These are phyloP conservation scores for Trinorchestia longiramus DNA, from an alignment of 1,140 invertebrate genomes.

Conservation along the genomic window DNA sequence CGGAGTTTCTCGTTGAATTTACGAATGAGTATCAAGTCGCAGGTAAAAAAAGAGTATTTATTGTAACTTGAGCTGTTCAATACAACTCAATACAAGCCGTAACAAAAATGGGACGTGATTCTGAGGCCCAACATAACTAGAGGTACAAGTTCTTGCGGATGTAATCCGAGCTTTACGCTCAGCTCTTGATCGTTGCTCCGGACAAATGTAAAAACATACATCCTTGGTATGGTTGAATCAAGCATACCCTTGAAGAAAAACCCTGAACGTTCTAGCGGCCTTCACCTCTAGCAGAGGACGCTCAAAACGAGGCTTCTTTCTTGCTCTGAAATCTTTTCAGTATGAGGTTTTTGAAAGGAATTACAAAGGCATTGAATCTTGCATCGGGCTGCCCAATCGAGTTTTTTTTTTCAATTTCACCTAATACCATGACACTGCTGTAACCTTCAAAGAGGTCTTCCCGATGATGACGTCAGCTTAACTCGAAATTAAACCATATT, in stretches of 20 bases:
- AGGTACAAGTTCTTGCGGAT: not conserved
- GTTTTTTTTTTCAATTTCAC: not conserved
- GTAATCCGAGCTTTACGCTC: slow-evolving; percentile 10
- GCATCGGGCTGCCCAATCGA: not conserved
- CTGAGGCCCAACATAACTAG: slow-evolving; percentile 12
- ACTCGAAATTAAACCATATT: not conserved
- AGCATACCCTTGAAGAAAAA: not conserved
- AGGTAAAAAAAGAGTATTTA: not conserved
- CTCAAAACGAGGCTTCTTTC: not conserved
- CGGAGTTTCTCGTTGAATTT: not conserved
- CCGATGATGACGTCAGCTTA: not conserved
- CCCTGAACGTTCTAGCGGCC: not conserved
- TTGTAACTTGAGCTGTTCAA: slow-evolving; percentile 4
- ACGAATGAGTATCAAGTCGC: slow-evolving; percentile 10
- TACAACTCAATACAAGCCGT: slow-evolving; percentile 41
- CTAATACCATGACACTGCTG: not conserved
- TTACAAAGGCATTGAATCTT: not conserved
- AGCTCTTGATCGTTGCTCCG: not conserved
- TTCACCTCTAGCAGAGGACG: not conserved
- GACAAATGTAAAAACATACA: not conserved
- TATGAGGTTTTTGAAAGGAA: not conserved
- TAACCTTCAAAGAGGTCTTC: not conserved
- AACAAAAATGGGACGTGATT: slow-evolving; percentile 28
- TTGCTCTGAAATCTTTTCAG: not conserved
- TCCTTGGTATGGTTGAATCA: not conserved